phyloP scores from a whole-genome alignment of 1,140 invertebrate species.

The Notospermus geniculatus region DNA sequence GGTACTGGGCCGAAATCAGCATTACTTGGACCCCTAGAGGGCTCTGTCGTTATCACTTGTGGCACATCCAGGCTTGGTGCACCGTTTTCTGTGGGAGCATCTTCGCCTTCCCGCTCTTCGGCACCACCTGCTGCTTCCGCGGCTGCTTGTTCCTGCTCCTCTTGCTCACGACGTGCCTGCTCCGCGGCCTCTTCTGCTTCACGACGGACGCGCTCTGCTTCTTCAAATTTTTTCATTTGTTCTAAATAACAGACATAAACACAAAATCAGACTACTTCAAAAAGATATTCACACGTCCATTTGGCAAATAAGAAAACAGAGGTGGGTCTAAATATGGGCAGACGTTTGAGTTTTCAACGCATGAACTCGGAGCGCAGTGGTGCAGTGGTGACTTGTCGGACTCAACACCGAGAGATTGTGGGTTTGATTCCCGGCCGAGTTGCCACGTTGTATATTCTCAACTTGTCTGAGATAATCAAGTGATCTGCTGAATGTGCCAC shows the following conservation, averaged over 20 bases:
- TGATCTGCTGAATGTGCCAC: too few relatives aligned
- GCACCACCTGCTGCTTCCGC: not conserved
- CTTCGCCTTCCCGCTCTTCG: slow-evolving; percentile 3
- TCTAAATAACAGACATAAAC: slow-evolving; percentile 27
- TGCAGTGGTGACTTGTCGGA: too few relatives aligned
- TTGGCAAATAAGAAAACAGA: too few relatives aligned
- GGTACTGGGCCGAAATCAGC: too few relatives aligned
- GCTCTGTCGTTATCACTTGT: not conserved
- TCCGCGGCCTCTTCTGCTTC: slow-evolving; percentile 39
- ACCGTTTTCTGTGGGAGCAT: not conserved
- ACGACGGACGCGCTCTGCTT: slow-evolving; percentile 39
- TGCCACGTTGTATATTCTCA: too few relatives aligned
- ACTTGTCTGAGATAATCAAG: too few relatives aligned
- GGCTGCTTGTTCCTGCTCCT: slow-evolving; percentile 26
- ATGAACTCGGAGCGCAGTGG: too few relatives aligned
- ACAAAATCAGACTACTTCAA: not conserved
- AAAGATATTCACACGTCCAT: too few relatives aligned
- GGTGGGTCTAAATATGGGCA: too few relatives aligned
- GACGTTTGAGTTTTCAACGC: too few relatives aligned
- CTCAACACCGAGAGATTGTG: too few relatives aligned
- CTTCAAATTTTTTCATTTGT: slow-evolving; percentile 52
- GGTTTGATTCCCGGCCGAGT: too few relatives aligned
- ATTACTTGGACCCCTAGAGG: not conserved
- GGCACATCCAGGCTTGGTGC: not conserved
- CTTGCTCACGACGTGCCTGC: slow-evolving; percentile 29